These are phyloP conservation scores for Sympetrum striolatum DNA, from an alignment of 2,888 invertebrate genomes.

Conservation along the genomic window DNA sequence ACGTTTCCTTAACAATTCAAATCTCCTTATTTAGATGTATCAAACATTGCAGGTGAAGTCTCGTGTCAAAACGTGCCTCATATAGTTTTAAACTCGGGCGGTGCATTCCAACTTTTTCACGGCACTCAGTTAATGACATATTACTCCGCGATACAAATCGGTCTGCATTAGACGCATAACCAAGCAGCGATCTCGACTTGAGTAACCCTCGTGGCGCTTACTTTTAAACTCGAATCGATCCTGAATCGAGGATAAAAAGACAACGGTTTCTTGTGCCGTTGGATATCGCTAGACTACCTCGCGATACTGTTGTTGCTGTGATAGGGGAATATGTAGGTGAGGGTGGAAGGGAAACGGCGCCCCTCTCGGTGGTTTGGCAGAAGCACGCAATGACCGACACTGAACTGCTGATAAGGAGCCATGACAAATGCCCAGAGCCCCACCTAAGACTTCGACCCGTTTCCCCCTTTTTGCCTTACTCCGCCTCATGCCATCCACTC, in stretches of 20 bases:
- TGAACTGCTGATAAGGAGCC: slow-evolving; percentile 40
- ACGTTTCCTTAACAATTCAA: too few relatives aligned
- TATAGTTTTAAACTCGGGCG: too few relatives aligned
- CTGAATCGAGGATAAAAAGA: background rate
- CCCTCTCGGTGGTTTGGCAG: slow-evolving; percentile 16
- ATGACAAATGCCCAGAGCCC: slow-evolving; percentile 35
- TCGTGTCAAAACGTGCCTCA: too few relatives aligned
- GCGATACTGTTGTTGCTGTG: background rate
- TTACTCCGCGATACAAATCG: too few relatives aligned
- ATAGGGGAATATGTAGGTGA: background rate
- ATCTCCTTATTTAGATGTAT: too few relatives aligned
- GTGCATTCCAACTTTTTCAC: too few relatives aligned
- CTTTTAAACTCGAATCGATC: too few relatives aligned
- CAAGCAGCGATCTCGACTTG: too few relatives aligned
- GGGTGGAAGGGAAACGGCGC: background rate
- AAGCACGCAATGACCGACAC: slow-evolving; percentile 41
- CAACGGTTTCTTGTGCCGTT: background rate
- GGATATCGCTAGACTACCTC: background rate
- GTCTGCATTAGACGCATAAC: too few relatives aligned
- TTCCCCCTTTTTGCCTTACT: background rate
- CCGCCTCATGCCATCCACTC: background rate
- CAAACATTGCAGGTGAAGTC: too few relatives aligned
- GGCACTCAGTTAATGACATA: too few relatives aligned
- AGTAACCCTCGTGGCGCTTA: too few relatives aligned
- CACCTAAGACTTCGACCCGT: slow-evolving; percentile 1